Evolutionary conservation across 2,797 vertebrate species (phyloP), one percentile per base, ranked within the genome.

Genomic region (Miichthys miiuy): DNA sequence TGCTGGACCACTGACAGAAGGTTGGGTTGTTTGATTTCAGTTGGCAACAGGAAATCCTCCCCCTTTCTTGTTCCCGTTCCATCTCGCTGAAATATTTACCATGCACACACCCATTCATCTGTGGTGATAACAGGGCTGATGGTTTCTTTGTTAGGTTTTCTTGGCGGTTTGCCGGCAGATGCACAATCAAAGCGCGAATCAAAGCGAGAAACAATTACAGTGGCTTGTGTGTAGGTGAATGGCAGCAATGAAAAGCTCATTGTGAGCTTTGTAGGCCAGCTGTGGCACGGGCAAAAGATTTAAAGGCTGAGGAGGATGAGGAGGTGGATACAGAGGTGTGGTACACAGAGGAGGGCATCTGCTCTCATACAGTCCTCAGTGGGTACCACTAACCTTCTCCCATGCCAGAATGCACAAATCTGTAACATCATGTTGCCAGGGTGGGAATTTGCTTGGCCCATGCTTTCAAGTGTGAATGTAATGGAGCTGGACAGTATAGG

Each of bases 171-270:
- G 82, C 86, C 82, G 48, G 48, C 47, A 30, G 71, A 69, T 21
- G 81, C 87, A 83, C 83, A 86, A 90, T 90, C 82, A 82, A 88
- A 88, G 81, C 25, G 50, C 14, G 78, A 85, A 87, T 89, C 88
- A 80, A 82, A 88, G 79, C 68, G 46, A 38, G 68, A 82, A 80
- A 90, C 87, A 88, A 92, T 91, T 88, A 90, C 83, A 46, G 52
- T 25, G 77, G 78, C 81, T 86, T 68, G 80, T 90, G 89, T 80
- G 80, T 64, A 82, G 83, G 86, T 90, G 88, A 90, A 90, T 82
- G 86, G 79, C 75, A 6, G 83, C 89, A 70, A 82, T 89, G 84
- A 89, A 91, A 91, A 79, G 88, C 85, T 84, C 79, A 83, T 90
- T 91, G 82, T 88, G 68, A 50, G 86, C 83, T 87, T 77, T 66